Conservation (phyloP, 2,888 invertebrate species). For the Phlogophora meticulosa region DNA sequence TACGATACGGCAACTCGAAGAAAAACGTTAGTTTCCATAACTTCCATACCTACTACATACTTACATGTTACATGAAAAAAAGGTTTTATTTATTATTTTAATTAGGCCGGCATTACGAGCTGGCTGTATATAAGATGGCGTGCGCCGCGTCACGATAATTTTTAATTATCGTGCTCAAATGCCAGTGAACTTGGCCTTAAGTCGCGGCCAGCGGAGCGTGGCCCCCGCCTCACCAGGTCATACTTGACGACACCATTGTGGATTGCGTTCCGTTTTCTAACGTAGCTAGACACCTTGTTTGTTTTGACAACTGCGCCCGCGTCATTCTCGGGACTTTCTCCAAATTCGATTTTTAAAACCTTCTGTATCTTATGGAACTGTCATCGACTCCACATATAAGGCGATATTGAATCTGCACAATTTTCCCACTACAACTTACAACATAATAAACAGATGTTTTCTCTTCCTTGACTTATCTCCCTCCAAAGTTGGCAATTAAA, state of each 20-base stretch:
- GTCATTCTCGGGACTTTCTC: background rate
- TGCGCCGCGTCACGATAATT: conserved; percentile 90
- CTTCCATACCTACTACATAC: no score
- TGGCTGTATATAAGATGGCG: conserved; percentile 86
- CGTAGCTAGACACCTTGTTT: conserved; percentile 62
- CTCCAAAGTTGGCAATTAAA: conserved; percentile 62
- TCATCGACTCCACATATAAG: conserved; percentile 9
- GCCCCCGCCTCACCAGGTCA: conserved; percentile 86
- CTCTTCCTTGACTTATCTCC: conserved; percentile 12
- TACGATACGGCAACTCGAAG: conserved; percentile 10
- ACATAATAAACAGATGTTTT: conserved; percentile 21
- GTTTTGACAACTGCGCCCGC: conserved; percentile 65
- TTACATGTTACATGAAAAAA: conserved; percentile 56
- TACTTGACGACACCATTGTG: conserved; percentile 84
- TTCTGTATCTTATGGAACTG: conserved; percentile 2
- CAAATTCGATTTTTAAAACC: conserved; percentile 39
- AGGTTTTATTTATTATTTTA: conserved; percentile 67
- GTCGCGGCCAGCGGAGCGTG: conserved; percentile 82
- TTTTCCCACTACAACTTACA: background rate
- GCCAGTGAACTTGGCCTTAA: conserved; percentile 91
- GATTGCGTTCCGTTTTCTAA: conserved; percentile 74
- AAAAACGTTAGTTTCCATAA: conserved; percentile 22
- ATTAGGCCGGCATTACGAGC: conserved; percentile 71
- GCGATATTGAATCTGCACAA: conserved; percentile 13
- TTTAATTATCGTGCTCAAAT: conserved; percentile 91